Conservation (phyloP, 2,113 vertebrate genomes). For the Boulengeromyrus knoepffleri region DNA sequence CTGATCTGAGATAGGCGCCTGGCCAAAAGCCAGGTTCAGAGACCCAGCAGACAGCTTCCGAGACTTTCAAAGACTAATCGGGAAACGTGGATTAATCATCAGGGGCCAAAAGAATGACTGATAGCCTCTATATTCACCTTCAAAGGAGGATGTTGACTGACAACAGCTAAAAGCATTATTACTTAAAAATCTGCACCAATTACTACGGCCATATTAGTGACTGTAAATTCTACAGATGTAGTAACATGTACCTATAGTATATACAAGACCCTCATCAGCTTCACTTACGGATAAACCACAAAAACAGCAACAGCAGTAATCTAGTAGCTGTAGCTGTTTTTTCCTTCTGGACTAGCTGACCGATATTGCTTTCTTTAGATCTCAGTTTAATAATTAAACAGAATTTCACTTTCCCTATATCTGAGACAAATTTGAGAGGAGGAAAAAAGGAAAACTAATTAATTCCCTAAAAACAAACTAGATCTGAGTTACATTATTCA, state of each 20-base stretch:
- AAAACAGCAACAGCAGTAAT: not conserved
- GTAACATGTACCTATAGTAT: not conserved
- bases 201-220: not conserved
- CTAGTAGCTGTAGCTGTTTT: not conserved
- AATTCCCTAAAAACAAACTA: slow-evolving; percentile 1
- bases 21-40: not conserved
- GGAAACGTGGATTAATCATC: not conserved
- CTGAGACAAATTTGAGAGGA: not conserved
- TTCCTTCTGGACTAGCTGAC: not conserved
- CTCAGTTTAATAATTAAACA: slow-evolving; percentile 3
- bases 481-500: not conserved
- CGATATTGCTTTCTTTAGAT: not conserved
- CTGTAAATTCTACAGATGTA: not conserved
- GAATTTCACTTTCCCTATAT: not conserved
- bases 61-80: not conserved
- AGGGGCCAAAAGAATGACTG: not conserved
- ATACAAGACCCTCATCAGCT: not conserved
- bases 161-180: not conserved
- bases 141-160: not conserved
- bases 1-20: not conserved
- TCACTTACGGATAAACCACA: not conserved
- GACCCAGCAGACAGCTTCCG: not conserved
- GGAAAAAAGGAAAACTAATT: slow-evolving; percentile 1
- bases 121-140: not conserved
- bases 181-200: not conserved